phyloP scores from a whole-genome alignment of 2,113 vertebrate species.

The Pteropus alecto region DNA sequence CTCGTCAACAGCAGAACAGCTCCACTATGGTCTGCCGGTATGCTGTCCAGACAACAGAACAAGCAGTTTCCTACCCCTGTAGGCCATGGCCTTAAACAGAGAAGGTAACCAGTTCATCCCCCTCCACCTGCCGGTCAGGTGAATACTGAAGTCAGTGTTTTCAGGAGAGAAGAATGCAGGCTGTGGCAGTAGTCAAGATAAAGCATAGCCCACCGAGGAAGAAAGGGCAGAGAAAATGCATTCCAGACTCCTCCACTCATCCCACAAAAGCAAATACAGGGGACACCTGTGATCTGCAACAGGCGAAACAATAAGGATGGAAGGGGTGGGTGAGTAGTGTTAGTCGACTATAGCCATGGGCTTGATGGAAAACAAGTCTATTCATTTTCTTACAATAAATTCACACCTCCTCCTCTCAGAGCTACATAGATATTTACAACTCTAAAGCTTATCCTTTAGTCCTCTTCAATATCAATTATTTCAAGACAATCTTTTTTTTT shows the following conservation, averaged over 20 bases:
- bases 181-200: not conserved
- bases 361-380: not conserved
- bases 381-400: not conserved
- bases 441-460: not conserved
- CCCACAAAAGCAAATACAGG: not conserved
- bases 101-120: not conserved
- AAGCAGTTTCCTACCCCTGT: not conserved
- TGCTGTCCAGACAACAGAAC: not conserved
- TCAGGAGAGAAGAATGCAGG: not conserved
- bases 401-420: not conserved
- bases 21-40: not conserved
- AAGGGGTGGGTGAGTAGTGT: not conserved
- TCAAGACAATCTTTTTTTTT: not conserved
- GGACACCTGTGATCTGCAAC: not conserved
- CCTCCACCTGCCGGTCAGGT: not conserved
- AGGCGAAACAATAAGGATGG: not conserved
- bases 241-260: not conserved
- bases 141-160: not conserved
- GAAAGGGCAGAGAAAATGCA: not conserved
- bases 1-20: not conserved
- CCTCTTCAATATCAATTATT: not conserved
- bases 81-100: not conserved
- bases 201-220: not conserved
- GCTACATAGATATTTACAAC: not conserved
- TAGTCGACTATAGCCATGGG: not conserved